phyloP scores from a whole-genome alignment of 1,140 invertebrate genomes.

The Bombus picipes region DNA sequence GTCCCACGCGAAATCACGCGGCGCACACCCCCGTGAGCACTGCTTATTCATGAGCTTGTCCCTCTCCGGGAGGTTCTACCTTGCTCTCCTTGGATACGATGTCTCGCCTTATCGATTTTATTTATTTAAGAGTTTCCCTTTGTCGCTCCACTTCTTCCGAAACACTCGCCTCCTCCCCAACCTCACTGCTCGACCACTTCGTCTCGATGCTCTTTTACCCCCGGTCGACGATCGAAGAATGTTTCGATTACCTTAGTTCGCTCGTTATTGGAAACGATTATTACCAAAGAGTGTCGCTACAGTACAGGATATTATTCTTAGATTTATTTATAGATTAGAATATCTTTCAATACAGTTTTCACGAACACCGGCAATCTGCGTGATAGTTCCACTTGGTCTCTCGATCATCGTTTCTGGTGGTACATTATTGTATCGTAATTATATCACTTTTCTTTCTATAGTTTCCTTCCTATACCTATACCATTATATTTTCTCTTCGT shows the following conservation, averaged over 20 bases:
- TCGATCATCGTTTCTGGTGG: no score
- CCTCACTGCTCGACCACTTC: background rate
- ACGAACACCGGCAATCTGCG: no score
- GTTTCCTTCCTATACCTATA: no score
- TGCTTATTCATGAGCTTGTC: constrained; percentile 78
- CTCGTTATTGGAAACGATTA: background rate
- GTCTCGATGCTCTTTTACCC: background rate
- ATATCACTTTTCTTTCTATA: no score
- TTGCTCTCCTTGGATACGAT: constrained; percentile 57
- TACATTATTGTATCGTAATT: no score
- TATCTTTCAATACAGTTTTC: no score
- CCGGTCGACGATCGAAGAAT: background rate
- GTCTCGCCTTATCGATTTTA: constrained; percentile 70
- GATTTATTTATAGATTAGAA: no score
- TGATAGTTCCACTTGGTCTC: no score
- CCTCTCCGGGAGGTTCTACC: constrained; percentile 61
- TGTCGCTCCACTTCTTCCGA: constrained; percentile 47
- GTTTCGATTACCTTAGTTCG: background rate
- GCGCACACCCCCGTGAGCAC: constrained; percentile 72
- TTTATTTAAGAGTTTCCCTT: constrained; percentile 68
- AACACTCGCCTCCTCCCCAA: background rate
- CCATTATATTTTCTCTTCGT: no score
- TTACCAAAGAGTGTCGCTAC: background rate
- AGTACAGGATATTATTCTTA: no score
- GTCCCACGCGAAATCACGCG: constrained; percentile 81